These are phyloP conservation scores for Heteronetta atricapilla DNA, from an alignment of 2,113 vertebrate species.

Conservation along the genomic window DNA sequence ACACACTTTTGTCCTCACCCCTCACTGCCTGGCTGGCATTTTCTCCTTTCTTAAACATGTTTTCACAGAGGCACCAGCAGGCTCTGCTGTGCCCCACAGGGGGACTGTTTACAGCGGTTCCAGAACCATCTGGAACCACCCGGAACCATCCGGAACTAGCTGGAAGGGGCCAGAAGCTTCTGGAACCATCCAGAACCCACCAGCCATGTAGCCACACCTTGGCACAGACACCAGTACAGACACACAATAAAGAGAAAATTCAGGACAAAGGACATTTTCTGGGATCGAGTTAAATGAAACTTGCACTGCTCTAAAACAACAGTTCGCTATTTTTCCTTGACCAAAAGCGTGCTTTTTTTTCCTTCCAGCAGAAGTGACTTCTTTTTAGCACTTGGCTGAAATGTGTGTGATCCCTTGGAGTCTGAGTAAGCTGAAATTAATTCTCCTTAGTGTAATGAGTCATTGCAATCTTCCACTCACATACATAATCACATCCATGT, in stretches of 20 bases:
- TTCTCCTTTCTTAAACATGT: accelerated
- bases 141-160: background rate
- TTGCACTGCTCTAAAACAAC: accelerated
- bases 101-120: too few relatives aligned
- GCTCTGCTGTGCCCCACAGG: accelerated
- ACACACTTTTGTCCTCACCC: background rate
- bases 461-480: background rate
- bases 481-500: background rate
- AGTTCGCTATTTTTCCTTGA: background rate
- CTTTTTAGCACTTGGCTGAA: background rate
- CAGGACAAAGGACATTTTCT: too few relatives aligned
- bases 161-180: background rate
- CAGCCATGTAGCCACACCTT: accelerated
- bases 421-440: background rate
- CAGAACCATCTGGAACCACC: background rate
- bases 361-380: background rate
- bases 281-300: accelerated
- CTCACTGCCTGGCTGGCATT: background rate
- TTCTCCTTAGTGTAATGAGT: background rate
- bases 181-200: background rate
- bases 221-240: accelerated
- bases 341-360: accelerated
- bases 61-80: accelerated
- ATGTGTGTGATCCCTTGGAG: background rate
- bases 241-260: too few relatives aligned